Evolutionary conservation across 1,140 invertebrate genomes (phyloP), one percentile per base, ranked within the genome.

Genomic region (Drosophila trapezifrons): DNA sequence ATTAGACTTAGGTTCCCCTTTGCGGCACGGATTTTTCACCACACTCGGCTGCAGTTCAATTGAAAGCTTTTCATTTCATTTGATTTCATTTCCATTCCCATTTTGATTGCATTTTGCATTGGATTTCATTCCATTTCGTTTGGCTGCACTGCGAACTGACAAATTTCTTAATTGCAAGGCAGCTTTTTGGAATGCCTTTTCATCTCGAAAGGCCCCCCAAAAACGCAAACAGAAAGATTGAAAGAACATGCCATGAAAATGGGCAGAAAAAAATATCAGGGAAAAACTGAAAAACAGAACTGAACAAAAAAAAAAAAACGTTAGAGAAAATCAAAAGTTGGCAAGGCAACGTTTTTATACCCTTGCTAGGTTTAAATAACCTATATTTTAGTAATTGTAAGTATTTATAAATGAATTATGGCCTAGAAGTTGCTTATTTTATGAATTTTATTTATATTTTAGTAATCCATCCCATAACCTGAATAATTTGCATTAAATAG

Each of bases 121-220:
- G 29, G 42, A 51, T 65, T 65, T 49, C 60, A 54, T 69, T 37
- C 29, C 66, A 70, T 67, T 70, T 70, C 46, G 63, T 35, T 70
- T 67, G 64, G 63, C 64, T n/a, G 29, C 65, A 69, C 66, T 79
- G 64, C 71, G 58, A 62, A 86, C 82, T 86, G 83, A 86, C 83
- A 83, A 87, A 87, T 87, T 80, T 87, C 83, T 87, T 87, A 87
- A 87, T 87, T 87, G 83, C 83, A 66, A 76, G 71, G 77, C 78
- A 54, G 75, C 73, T 66, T 76, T 76, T 66, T 46, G 72, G 72
- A 76, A 67, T 67, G 71, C 67, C 67, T 79, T 87, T 89, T 77
- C 80, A 83, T 79, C 54, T 67, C 62, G 40, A n/a, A n/a, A 25
- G 40, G 10, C 25, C n/a, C 38, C 40, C 71, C 69, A 47, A 74